Percentiles rank a stretch among this genome's conserved stretches.
These are phyloP conservation scores for Drosophila ohnishii DNA, from an alignment of 1,140 invertebrate genomes.

Conservation along the genomic window DNA sequence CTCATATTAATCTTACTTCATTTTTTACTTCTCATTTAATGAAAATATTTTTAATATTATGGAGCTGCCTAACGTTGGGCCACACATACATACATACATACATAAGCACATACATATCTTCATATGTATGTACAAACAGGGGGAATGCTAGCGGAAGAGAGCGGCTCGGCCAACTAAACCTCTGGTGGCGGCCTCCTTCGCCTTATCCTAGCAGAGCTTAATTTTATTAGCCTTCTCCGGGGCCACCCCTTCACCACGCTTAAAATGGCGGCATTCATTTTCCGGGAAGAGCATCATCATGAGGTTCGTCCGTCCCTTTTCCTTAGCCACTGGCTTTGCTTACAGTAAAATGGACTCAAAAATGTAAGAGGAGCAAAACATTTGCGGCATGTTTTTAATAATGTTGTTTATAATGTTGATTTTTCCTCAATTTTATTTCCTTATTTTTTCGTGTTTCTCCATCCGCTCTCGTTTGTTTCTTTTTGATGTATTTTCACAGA, in stretches of 20 bases:
- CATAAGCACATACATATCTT: constrained; percentile 3
- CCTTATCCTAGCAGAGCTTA: constrained; percentile 33
- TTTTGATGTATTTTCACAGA: constrained; percentile 69
- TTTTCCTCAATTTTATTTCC: constrained; percentile 49
- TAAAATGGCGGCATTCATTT: constrained; percentile 59
- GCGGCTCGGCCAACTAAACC: not conserved
- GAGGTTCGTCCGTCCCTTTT: constrained; percentile 34
- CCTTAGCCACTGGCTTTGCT: constrained; percentile 31
- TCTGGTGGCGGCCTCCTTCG: constrained; percentile 14
- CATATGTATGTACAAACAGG: not conserved
- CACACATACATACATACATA: constrained; percentile 10
- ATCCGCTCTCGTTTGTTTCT: constrained; percentile 26
- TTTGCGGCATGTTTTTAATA: constrained; percentile 83
- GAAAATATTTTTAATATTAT: constrained; percentile 77
- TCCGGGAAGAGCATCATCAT: constrained; percentile 63
- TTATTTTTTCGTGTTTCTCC: constrained; percentile 21
- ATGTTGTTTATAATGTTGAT: constrained; percentile 82
- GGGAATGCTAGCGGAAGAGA: constrained; percentile 1
- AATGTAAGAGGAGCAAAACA: constrained; percentile 76
- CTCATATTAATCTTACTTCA: not conserved
- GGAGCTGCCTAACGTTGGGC: constrained; percentile 42
- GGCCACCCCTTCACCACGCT: constrained; percentile 4
- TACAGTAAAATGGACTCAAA: constrained; percentile 79
- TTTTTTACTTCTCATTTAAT: constrained; percentile 49
- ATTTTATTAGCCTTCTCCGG: constrained; percentile 65